phyloP scores from a whole-genome alignment of 2,113 vertebrate genomes.

The Dasypus novemcinctus region DNA sequence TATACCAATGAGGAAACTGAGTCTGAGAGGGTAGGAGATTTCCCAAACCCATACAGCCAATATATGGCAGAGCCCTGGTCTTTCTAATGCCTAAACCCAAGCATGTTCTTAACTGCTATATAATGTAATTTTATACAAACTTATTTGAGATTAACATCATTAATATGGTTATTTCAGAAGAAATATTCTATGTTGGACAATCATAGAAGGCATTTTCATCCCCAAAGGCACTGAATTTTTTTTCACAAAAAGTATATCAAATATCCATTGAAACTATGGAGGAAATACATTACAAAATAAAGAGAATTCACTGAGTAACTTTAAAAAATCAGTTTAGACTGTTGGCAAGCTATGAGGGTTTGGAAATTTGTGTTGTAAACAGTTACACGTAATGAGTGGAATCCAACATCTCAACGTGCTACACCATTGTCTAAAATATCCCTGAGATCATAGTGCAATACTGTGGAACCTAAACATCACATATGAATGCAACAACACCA shows the following conservation, averaged over 20 bases:
- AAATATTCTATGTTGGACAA: not conserved
- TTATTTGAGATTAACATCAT: not conserved
- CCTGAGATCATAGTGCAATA: not conserved
- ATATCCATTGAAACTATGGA: not conserved
- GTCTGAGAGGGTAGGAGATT: not conserved
- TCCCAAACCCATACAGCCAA: not conserved
- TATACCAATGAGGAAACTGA: not conserved
- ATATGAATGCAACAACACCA: not conserved
- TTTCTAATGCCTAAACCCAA: not conserved
- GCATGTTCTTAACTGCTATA: not conserved
- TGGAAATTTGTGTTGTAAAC: conserved; percentile 4
- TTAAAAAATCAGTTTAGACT: conserved; percentile 2
- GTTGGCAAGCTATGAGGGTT: not conserved
- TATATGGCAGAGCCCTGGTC: not conserved
- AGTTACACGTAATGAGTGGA: not conserved
- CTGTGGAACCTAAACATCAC: not conserved
- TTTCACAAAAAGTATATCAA: not conserved
- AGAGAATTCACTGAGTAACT: not conserved
- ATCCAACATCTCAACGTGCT: not conserved
- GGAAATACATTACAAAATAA: not conserved
- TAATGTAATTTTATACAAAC: not conserved
- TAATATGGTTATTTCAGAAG: conserved; percentile 18
- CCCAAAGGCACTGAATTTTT: conserved; percentile 19
- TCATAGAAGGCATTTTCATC: not conserved
- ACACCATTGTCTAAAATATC: not conserved